Evolutionary conservation across 2,113 vertebrate genomes (phyloP).

Genomic region (Polypterus bichir): DNA sequence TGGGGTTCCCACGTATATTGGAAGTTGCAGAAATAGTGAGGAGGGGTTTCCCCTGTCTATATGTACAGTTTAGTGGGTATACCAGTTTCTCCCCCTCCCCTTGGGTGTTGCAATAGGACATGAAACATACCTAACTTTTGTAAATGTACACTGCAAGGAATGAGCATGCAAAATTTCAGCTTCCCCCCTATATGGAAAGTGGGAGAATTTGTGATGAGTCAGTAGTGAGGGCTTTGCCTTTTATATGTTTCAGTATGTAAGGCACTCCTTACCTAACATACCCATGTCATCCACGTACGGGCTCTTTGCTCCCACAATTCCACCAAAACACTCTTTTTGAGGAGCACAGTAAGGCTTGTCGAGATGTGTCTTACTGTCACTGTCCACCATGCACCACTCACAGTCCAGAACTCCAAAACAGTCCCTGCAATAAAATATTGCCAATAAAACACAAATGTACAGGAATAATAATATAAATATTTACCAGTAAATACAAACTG

Average conservation of each 20-base stretch:
- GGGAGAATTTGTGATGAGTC: no score
- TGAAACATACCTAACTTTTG: no score
- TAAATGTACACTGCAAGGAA: no score
- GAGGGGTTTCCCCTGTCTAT: no score
- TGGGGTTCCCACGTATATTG: no score
- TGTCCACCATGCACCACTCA: constrained; percentile 97
- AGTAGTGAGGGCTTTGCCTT: no score
- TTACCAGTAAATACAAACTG: background rate
- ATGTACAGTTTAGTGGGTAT: no score
- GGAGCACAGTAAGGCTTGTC: constrained; percentile 91
- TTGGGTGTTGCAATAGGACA: no score
- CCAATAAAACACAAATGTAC: background rate
- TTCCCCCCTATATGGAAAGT: no score
- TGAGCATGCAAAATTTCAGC: no score
- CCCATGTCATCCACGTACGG: constrained; percentile 84
- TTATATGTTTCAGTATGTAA: background rate
- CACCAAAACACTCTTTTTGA: constrained; percentile 95
- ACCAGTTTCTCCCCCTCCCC: no score
- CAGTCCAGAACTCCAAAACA: constrained; percentile 95
- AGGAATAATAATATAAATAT: background rate
- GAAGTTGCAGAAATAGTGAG: no score
- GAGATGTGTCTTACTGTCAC: constrained; percentile 85
- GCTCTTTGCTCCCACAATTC: constrained; percentile 91
- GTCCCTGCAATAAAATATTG: constrained; percentile 48
- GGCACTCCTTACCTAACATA: constrained; percentile 56